Percentiles rank a stretch among this genome's conserved stretches.
These are phyloP conservation scores for Hemibates koningsi DNA, from an alignment of 2,113 vertebrate genomes.

Conservation along the genomic window DNA sequence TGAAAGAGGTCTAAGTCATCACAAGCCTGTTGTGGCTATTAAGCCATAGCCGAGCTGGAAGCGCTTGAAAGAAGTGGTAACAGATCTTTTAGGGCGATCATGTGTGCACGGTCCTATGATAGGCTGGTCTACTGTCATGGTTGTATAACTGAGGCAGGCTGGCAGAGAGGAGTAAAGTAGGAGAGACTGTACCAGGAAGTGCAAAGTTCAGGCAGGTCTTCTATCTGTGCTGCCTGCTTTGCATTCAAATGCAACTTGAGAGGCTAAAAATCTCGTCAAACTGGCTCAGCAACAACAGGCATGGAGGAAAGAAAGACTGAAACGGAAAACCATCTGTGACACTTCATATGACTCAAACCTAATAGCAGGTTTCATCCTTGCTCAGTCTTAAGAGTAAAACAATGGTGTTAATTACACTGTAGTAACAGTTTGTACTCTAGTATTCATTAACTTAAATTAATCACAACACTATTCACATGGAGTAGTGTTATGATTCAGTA, in stretches of 20 bases:
- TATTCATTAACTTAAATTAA: background rate
- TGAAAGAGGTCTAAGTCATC: background rate
- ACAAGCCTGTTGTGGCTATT: background rate
- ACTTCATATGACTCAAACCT: background rate
- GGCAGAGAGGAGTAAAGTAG: background rate
- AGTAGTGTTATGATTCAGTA: background rate
- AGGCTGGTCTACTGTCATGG: background rate
- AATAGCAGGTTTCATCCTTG: slow-evolving; percentile 2
- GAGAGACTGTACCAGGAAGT: slow-evolving; percentile 45
- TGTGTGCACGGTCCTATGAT: background rate
- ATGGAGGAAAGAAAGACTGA: background rate
- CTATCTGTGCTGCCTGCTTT: background rate
- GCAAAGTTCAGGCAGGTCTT: slow-evolving; percentile 4
- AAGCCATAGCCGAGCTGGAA: background rate
- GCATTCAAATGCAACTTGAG: slow-evolving; percentile 7
- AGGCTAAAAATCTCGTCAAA: slow-evolving; percentile 42
- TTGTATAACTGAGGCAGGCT: background rate
- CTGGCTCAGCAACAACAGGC: slow-evolving; percentile 37
- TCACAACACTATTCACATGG: background rate
- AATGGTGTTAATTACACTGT: background rate
- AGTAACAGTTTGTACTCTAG: background rate
- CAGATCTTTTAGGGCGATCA: background rate
- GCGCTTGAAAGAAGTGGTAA: background rate
- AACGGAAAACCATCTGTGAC: background rate
- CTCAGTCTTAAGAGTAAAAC: background rate